Evolutionary conservation across 2,888 invertebrate genomes (phyloP), one percentile per base, ranked within the genome.

Genomic region (Thelaira solivaga): DNA sequence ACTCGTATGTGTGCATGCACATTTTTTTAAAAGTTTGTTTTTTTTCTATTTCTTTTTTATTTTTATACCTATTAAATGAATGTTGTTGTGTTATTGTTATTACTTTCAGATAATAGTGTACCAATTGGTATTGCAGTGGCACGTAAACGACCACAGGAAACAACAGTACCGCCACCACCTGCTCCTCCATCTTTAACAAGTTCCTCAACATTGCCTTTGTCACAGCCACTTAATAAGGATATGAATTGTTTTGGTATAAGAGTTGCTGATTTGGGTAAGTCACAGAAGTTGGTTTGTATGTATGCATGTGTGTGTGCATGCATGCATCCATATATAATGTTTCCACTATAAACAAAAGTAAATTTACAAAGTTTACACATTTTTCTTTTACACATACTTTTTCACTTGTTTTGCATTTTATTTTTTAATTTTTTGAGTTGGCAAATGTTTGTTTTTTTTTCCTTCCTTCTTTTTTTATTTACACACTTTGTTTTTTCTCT

Each of bases 81-180:
- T 51, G 29, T 61, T 69, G 22, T n/a, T n/a, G n/a, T n/a, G n/a
- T 69, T 69, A 41, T 71, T 68, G 53, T 51, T 53, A 75, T 24
- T 64, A 51, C 43, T 74, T 82, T 11, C 78, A 89, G 88, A 87
- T 89, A 91, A 91, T 85, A 91, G 91, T 53, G 95, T 95, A 88
- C 95, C 95, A 82, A 94, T 96, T 82, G 95, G 95, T 74, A 95
- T 96, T 83, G 95, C 95, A 31, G 94, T 95, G 80, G 95, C 95
- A 55, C 91, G 95, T 81, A 95, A 95, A 87, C 91, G 95, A 84
- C 84, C 86, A 16, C 86, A 85, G 81, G 88, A 87, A 75, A 78
- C 83, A 43, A 76, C 91, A 92, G 80, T 93, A 81, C 74, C 76
- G 34, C 82, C 69, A 82, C 57, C 82, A 82, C 53, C 81, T 76